Percentiles rank a stretch among this genome's conserved stretches.
phyloP scores from a whole-genome alignment of 2,888 invertebrate genomes.

The Idaea aversata region DNA sequence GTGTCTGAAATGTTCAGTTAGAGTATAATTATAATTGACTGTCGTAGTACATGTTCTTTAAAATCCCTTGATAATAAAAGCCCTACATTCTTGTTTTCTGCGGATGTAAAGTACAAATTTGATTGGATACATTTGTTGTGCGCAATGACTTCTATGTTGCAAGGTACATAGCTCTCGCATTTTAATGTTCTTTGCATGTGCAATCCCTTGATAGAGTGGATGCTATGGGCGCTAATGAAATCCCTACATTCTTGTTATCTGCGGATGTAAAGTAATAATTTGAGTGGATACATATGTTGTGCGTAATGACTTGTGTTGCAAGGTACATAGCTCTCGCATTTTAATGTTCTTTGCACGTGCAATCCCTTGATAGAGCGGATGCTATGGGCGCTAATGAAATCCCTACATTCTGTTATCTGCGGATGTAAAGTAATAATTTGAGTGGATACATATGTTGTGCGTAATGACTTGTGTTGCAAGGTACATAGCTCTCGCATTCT shows the following conservation, averaged over 20 bases:
- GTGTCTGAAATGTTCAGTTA: too few species aligned
- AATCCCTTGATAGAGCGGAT: too few species aligned
- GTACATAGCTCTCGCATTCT: constrained; percentile 56
- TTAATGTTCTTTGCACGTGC: too few species aligned
- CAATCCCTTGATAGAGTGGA: too few species aligned
- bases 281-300: neutral
- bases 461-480: constrained; percentile 45
- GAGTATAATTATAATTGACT: too few species aligned
- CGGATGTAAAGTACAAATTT: constrained; percentile 3
- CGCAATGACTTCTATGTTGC: constrained; percentile 24
- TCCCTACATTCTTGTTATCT: constrained; percentile 37
- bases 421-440: constrained; percentile 4
- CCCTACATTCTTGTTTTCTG: constrained; percentile 36
- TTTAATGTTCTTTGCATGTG: too few species aligned
- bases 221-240: neutral
- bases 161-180: constrained; percentile 53
- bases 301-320: constrained; percentile 24
- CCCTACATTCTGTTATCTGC: constrained; percentile 36
- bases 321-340: constrained; percentile 54
- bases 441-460: neutral
- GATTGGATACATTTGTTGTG: too few species aligned
- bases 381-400: neutral
- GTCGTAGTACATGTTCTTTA: too few species aligned
- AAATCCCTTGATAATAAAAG: too few species aligned
- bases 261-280: constrained; percentile 4